Percentiles rank a stretch among this genome's conserved stretches.
Evolutionary conservation across 2,113 vertebrate genomes (phyloP).

Genomic region (Neopipo cinnamomea): DNA sequence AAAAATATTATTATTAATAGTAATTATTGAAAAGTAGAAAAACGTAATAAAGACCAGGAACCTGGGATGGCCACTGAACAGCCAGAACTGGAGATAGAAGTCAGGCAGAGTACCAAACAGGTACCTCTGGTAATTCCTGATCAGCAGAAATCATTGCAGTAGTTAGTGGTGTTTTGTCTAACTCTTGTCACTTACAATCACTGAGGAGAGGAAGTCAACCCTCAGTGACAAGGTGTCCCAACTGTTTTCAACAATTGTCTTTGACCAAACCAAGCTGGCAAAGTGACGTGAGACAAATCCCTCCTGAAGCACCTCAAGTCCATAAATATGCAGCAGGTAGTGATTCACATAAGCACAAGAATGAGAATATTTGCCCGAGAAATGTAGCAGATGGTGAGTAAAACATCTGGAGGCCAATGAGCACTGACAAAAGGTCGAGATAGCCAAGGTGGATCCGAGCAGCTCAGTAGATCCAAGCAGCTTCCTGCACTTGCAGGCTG

Average conservation of each 20-base stretch:
- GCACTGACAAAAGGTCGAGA: background rate
- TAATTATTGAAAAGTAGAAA: background rate
- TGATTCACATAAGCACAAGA: background rate
- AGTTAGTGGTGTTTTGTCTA: background rate
- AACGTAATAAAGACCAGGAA: background rate
- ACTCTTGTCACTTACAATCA: background rate
- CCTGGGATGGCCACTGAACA: background rate
- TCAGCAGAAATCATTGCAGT: background rate
- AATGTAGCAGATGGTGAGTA: background rate
- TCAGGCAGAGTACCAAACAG: background rate
- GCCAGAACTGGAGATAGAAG: background rate
- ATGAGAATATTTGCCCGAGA: background rate
- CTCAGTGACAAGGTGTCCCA: background rate
- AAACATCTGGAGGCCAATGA: constrained; percentile 25
- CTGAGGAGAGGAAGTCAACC: background rate
- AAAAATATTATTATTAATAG: background rate
- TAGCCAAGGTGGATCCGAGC: background rate
- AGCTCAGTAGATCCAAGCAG: background rate
- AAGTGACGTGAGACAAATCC: background rate
- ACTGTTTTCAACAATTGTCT: background rate
- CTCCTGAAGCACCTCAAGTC: background rate
- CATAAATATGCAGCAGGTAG: background rate
- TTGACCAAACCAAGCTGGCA: background rate
- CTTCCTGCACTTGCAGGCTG: background rate
- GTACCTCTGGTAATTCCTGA: background rate